Percentiles rank a stretch among this genome's conserved stretches.
These are phyloP conservation scores for Hemicrepidius hirtus DNA, from an alignment of 2,888 invertebrate genomes.

Conservation along the genomic window DNA sequence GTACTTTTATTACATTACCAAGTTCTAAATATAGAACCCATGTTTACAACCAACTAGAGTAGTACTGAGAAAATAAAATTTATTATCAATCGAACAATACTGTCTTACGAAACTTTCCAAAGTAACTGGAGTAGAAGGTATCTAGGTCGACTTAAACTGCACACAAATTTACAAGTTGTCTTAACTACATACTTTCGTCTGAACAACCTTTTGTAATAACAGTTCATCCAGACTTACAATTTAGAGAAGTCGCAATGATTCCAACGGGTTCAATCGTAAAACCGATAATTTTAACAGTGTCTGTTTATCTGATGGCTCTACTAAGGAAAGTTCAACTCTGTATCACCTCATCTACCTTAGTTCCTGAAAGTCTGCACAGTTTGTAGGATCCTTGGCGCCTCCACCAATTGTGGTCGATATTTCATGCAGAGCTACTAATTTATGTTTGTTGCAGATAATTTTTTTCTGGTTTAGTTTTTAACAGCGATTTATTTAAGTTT, in stretches of 20 bases:
- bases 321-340: conserved; percentile 61
- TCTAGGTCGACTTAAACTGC: conserved; percentile 19
- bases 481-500: too few relatives aligned
- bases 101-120: neutral
- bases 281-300: conserved; percentile 45
- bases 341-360: conserved; percentile 66
- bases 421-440: conserved; percentile 35
- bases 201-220: conserved; percentile 17
- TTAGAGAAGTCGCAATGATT: neutral
- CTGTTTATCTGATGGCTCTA: conserved; percentile 63
- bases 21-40: neutral
- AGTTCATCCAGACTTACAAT: conserved; percentile 29
- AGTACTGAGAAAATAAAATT: neutral
- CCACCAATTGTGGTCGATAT: conserved; percentile 54
- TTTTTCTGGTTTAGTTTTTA: too few relatives aligned
- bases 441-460: neutral
- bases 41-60: neutral
- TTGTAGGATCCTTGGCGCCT: conserved; percentile 67
- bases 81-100: too few relatives aligned
- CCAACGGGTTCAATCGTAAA: conserved; percentile 25
- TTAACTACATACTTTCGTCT: neutral
- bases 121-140: neutral
- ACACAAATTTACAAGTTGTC: neutral
- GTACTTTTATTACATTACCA: neutral
- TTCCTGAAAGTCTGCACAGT: conserved; percentile 65